A percentile compares a stretch with the other conserved stretches of the same genome.
These are phyloP conservation scores for Gymnoscopelus microlampas DNA, from an alignment of 2,797 vertebrate species.

Conservation along the genomic window DNA sequence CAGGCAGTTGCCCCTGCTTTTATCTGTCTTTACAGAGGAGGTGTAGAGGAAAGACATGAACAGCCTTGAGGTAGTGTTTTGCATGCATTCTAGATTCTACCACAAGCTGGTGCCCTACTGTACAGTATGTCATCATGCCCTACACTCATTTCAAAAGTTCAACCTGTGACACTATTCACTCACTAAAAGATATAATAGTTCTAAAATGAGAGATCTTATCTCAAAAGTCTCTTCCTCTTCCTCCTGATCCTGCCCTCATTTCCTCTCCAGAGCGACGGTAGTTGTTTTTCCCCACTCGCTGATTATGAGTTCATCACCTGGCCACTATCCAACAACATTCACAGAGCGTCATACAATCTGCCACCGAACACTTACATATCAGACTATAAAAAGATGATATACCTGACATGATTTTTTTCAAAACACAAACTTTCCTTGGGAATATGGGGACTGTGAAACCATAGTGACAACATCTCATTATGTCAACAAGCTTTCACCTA, in stretches of 20 bases:
- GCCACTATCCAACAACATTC: too few species aligned
- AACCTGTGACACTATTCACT: too few species aligned
- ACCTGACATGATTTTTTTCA: too few species aligned
- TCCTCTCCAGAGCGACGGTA: neutral
- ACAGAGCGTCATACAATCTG: too few species aligned
- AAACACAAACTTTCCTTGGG: neutral
- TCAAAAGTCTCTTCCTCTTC: neutral
- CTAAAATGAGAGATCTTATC: neutral
- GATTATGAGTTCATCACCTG: too few species aligned
- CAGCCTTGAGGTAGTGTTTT: conserved; percentile 51
- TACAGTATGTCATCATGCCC: too few species aligned
- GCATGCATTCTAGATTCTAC: conserved; percentile 1
- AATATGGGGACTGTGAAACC: neutral
- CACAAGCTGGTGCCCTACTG: too few species aligned
- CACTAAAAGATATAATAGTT: too few species aligned
- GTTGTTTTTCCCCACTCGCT: neutral
- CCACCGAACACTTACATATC: too few species aligned
- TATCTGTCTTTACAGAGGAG: conserved; percentile 34
- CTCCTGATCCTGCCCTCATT: neutral
- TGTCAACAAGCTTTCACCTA: too few species aligned
- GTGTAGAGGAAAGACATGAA: conserved; percentile 47
- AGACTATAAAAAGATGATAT: too few species aligned
- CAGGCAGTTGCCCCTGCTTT: conserved; percentile 9
- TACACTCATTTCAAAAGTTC: too few species aligned
- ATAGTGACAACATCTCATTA: neutral